Evolutionary conservation across 2,888 invertebrate genomes (phyloP).

Genomic region (Ptychoptera contaminata): DNA sequence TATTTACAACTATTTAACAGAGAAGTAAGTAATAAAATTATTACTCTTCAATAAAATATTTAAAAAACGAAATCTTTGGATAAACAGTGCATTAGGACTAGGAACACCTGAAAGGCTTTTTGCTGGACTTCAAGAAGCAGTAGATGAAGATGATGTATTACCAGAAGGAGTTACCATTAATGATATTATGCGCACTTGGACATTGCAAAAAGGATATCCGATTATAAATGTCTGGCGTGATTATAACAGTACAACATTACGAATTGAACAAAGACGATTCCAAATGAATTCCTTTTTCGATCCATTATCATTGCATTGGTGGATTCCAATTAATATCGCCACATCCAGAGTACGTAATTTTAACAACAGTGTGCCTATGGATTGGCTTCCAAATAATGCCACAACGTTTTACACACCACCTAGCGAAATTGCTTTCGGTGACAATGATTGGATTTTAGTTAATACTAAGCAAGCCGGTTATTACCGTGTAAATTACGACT

Average conservation of each 20-base stretch:
- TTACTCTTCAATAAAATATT: too few relatives aligned
- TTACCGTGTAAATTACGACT: constrained; percentile 50
- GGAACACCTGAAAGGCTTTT: constrained; percentile 28
- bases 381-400: background rate
- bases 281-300: constrained; percentile 3
- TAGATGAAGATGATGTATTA: constrained; percentile 17
- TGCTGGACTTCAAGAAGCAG: constrained; percentile 18
- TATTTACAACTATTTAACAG: constrained; percentile 29
- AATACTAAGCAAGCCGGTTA: constrained; percentile 33
- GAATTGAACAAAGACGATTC: constrained; percentile 1
- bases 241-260: constrained; percentile 23
- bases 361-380: background rate
- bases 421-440: background rate
- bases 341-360: background rate
- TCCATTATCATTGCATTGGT: constrained; percentile 15
- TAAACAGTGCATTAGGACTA: constrained; percentile 24
- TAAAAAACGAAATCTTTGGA: constrained; percentile 1
- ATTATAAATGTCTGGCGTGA: constrained; percentile 35
- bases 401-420: background rate
- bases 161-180: constrained; percentile 33
- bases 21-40: constrained; percentile 25
- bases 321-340: constrained; percentile 21
- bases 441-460: constrained; percentile 30
- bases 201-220: constrained; percentile 42
- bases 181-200: constrained; percentile 46